phyloP scores from a whole-genome alignment of 1,140 invertebrate genomes.

The Euura lappo region DNA sequence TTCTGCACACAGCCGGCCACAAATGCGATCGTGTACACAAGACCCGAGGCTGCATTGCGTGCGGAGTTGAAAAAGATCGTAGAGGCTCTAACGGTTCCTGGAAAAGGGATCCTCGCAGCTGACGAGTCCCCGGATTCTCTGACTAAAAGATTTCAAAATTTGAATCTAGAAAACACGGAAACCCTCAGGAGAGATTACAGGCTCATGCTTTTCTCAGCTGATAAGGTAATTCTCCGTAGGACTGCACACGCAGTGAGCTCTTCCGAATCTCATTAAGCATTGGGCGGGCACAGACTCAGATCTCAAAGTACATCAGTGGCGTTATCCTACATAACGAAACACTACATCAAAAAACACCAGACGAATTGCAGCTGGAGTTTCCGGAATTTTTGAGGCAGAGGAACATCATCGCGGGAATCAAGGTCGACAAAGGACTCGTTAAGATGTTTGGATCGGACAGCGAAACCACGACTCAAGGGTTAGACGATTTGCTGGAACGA shows the following conservation, averaged over 20 bases:
- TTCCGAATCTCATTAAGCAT: no score
- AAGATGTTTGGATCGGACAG: constrained; percentile 65
- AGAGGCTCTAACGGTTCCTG: constrained; percentile 64
- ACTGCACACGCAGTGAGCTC: no score
- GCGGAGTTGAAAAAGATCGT: constrained; percentile 67
- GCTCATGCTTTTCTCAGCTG: constrained; percentile 69
- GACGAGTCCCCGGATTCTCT: constrained; percentile 59
- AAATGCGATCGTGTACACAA: constrained; percentile 23
- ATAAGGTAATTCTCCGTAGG: constrained; percentile 33
- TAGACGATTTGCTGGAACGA: constrained; percentile 70
- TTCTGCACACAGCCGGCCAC: no score
- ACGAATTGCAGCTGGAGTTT: constrained; percentile 50
- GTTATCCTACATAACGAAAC: constrained; percentile 75
- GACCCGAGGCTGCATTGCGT: constrained; percentile 55
- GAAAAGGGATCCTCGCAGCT: constrained; percentile 62
- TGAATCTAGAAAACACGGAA: constrained; percentile 53
- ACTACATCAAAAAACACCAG: constrained; percentile 68
- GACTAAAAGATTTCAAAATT: constrained; percentile 58
- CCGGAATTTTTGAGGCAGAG: constrained; percentile 14
- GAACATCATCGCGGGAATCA: constrained; percentile 63
- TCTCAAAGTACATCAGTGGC: constrained; percentile 58
- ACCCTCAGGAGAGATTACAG: constrained; percentile 62
- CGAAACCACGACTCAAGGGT: constrained; percentile 74
- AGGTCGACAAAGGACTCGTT: constrained; percentile 63
- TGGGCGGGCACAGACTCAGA: background rate